Evolutionary conservation across 2,797 vertebrate genomes (phyloP), one percentile per base, ranked within the genome.

Genomic region (Centropyge bicolor): DNA sequence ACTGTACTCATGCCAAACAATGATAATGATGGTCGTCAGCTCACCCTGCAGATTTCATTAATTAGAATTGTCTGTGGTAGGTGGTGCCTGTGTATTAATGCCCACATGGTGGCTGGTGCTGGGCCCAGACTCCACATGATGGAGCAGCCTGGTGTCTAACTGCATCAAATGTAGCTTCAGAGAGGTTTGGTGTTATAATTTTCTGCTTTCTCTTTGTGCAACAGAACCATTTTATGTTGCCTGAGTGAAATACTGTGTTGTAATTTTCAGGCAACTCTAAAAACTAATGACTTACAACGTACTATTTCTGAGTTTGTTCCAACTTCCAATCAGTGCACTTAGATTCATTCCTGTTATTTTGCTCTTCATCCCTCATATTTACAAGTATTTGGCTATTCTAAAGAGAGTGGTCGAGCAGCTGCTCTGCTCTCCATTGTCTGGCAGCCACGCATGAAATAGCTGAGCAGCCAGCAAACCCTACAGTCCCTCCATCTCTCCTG

Each of bases 371-470:
- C 8, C 40, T 19, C 5, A n/a, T 24, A 10, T 62, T 4, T 7
- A 60, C 22, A 17, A 59, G 45, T 17, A 20, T n/a, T 11, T n/a
- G 31, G 41, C 38, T 40, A 13, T 22, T 5, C 16, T n/a, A 6
- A n/a, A 48, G 43, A 31, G 36, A 51, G 1, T 20, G 19, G 10
- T 51, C 48, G 62, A 71, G 31, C 51, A 61, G 36, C 65, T 75
- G 72, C n/a, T 31, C 24, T 24, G 65, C 71, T 65, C 22, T 41
- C n/a, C 65, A 64, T 54, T 43, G 48, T 38, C 24, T 48, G 35
- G 35, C 49, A 69, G 57, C 12, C 52, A 56, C 51, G 56, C 24
- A 46, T 67, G 69, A 52, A 71, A 66, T 45, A 54, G 31, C 45
- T n/a, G 13, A 70, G 49, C 31, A 24, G 35, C 51, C 68, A 61